These are phyloP conservation scores for Pogoniulus pusillus DNA, from an alignment of 2,797 vertebrate genomes.

Conservation along the genomic window DNA sequence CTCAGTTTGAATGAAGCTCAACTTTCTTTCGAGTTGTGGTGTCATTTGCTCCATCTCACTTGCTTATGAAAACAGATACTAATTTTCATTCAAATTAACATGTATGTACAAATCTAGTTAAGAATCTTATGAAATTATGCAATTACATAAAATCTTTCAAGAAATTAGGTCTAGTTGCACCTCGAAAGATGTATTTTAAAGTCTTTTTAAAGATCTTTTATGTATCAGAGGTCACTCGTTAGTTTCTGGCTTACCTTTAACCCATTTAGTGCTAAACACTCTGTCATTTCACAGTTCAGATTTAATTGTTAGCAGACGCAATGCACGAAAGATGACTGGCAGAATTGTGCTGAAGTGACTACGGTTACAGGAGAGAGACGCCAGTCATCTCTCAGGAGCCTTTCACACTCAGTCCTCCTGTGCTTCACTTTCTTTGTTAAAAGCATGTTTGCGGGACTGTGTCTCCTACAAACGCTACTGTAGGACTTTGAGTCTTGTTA, in stretches of 20 bases:
- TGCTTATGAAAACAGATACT: background rate
- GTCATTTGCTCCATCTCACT: background rate
- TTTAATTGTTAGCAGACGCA: background rate
- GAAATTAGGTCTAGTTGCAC: background rate
- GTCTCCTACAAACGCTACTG: background rate
- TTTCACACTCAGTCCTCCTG: background rate
- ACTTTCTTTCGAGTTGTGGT: background rate
- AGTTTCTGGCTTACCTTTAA: background rate
- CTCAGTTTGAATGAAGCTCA: background rate
- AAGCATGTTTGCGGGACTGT: fast-evolving
- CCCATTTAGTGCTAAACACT: background rate
- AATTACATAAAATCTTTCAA: background rate
- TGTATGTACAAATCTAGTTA: background rate
- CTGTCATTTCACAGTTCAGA: background rate
- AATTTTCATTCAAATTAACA: background rate
- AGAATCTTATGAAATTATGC: background rate
- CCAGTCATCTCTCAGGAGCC: background rate
- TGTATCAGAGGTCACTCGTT: background rate
- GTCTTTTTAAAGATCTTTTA: background rate
- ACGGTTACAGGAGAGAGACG: background rate
- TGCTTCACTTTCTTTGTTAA: background rate
- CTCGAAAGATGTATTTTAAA: background rate
- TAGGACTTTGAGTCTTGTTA: background rate
- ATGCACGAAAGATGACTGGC: background rate
- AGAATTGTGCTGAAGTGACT: background rate